Conservation (phyloP, 2,113 vertebrate genomes). For the Oreochromis niloticus region DNA sequence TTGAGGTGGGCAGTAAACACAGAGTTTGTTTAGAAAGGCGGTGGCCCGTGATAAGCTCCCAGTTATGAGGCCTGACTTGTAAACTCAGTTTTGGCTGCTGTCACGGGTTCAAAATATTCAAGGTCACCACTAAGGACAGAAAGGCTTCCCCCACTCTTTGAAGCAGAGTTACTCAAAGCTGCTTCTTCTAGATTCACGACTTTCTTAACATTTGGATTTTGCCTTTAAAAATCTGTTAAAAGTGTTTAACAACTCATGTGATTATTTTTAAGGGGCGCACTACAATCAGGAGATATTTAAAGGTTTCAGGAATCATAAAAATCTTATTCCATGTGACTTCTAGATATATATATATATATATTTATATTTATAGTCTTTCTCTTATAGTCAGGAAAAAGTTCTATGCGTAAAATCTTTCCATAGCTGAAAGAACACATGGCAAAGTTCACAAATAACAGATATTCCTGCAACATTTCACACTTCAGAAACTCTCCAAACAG, state of each 20-base stretch:
- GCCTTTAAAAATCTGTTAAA: rapidly evolving
- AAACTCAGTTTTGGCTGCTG: neutral
- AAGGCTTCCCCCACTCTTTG: neutral
- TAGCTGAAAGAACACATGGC: neutral
- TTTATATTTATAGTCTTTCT: too few relatives aligned
- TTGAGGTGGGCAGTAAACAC: neutral
- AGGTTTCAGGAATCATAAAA: neutral
- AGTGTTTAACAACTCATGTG: neutral
- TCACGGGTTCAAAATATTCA: neutral
- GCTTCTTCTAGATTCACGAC: neutral
- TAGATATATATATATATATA: neutral
- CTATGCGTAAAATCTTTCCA: constrained; percentile 19
- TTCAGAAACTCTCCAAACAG: neutral
- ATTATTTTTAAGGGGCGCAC: neutral
- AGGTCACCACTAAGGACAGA: constrained; percentile 30
- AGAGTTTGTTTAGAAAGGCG: neutral
- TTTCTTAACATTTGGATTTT: neutral
- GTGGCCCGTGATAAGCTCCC: neutral
- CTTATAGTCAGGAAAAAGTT: neutral
- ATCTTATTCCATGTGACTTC: neutral
- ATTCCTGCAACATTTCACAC: too few relatives aligned
- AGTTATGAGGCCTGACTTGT: neutral
- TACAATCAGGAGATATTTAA: neutral
- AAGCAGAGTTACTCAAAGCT: neutral
- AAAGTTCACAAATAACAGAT: neutral